phyloP scores from a whole-genome alignment of 2,797 vertebrate genomes.

The Neosalanx taihuensis region DNA sequence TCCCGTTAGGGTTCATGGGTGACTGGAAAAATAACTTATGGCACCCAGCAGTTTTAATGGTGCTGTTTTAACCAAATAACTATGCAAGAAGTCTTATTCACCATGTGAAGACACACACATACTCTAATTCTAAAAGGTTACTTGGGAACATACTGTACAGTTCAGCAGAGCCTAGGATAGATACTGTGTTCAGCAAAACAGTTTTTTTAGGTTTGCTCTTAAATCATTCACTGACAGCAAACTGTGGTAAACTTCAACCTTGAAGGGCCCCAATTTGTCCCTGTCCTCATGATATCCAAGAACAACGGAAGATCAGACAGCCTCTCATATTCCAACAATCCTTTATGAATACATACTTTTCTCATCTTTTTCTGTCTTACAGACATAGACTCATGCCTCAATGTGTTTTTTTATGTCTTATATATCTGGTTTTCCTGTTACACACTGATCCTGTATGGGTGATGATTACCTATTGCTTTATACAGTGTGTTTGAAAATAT shows the following conservation, averaged over 20 bases:
- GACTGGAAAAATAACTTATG: no score
- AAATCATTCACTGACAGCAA: conserved; percentile 2
- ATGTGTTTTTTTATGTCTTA: not conserved
- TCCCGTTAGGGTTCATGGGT: no score
- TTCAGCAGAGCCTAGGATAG: no score
- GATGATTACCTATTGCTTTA: no score
- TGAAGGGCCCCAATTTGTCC: conserved; percentile 2
- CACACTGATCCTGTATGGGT: no score
- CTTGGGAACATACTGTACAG: not conserved
- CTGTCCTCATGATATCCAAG: not conserved
- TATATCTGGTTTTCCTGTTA: not conserved
- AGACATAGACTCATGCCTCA: not conserved
- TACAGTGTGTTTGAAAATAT: no score
- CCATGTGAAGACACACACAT: not conserved
- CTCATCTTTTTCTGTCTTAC: not conserved
- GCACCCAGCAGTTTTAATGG: no score
- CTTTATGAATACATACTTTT: not conserved
- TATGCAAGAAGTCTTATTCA: not conserved
- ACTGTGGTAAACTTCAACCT: not conserved
- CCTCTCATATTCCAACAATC: not conserved
- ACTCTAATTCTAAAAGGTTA: not conserved
- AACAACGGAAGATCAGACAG: not conserved
- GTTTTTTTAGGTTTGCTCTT: not conserved
- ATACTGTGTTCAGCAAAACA: no score
- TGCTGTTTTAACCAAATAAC: no score